Conservation (phyloP, 2,113 vertebrate species). For the Callopanchax toddi region DNA sequence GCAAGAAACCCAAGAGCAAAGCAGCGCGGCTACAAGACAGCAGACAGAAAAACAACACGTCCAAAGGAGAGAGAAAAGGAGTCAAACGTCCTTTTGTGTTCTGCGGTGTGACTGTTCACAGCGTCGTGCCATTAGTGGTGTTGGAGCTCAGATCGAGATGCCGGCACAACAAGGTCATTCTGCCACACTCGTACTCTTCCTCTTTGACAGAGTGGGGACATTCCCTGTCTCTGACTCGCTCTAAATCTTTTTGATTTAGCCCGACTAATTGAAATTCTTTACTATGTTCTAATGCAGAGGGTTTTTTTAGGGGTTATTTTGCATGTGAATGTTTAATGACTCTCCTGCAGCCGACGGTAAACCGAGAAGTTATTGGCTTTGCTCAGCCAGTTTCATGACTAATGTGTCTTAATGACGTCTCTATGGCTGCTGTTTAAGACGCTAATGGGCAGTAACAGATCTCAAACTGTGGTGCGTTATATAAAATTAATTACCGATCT, state of each 20-base stretch:
- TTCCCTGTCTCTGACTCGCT: constrained; percentile 7
- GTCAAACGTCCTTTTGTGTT: constrained; percentile 48
- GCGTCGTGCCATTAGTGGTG: constrained; percentile 53
- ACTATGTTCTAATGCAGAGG: constrained; percentile 4
- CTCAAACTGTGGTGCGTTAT: constrained; percentile 61
- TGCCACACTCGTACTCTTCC: constrained; percentile 36
- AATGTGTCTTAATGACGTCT: constrained; percentile 66
- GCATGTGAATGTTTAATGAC: constrained; percentile 49
- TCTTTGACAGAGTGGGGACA: constrained; percentile 19
- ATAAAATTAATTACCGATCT: constrained; percentile 75
- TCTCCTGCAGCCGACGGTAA: constrained; percentile 29
- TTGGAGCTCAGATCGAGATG: constrained; percentile 34
- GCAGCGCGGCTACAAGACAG: constrained; percentile 27
- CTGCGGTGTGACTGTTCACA: constrained; percentile 60
- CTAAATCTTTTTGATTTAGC: constrained; percentile 6
- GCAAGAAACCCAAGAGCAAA: constrained; percentile 8
- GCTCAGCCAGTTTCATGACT: constrained; percentile 48
- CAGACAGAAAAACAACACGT: constrained; percentile 5
- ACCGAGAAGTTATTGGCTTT: constrained; percentile 50
- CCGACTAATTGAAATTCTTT: constrained; percentile 1
- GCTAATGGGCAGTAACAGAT: constrained; percentile 70
- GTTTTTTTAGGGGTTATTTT: constrained; percentile 21
- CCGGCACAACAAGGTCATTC: constrained; percentile 55
- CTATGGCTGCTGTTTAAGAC: constrained; percentile 52
- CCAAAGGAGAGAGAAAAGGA: constrained; percentile 31